phyloP scores from a whole-genome alignment of 2,888 invertebrate genomes.

The Spatulosminthurus flaviceps region DNA sequence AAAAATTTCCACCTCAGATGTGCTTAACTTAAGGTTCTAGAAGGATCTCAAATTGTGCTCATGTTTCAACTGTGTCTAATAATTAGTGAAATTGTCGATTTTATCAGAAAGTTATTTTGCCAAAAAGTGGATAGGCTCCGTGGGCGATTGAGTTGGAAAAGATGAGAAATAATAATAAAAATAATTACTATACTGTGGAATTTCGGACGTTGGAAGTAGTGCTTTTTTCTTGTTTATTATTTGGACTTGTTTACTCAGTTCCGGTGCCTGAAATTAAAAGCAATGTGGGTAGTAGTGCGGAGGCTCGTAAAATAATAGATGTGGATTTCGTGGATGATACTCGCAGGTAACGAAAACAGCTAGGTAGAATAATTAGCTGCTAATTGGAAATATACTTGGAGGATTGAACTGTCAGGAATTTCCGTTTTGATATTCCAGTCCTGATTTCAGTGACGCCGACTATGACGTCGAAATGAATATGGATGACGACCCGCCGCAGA shows the following conservation, averaged over 20 bases:
- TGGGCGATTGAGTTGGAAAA: background rate
- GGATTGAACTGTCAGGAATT: no score
- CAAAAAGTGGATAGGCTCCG: background rate
- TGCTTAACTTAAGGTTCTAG: background rate
- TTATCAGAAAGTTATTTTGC: background rate
- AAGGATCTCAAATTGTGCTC: background rate
- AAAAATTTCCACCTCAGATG: background rate
- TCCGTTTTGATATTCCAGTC: no score
- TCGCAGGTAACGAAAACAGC: background rate
- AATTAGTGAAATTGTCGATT: background rate
- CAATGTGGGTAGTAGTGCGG: background rate
- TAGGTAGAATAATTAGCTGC: no score
- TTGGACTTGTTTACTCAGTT: background rate
- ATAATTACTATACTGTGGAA: background rate
- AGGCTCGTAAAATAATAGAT: background rate
- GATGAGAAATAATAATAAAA: no score
- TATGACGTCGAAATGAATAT: background rate
- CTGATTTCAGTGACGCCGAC: background rate
- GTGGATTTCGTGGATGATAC: background rate
- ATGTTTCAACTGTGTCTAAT: background rate
- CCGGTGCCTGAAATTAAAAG: background rate
- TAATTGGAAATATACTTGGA: no score
- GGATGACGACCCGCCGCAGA: background rate
- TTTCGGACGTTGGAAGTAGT: conserved; percentile 9
- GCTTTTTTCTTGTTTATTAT: background rate